Evolutionary conservation across 2,797 vertebrate genomes (phyloP), one percentile per base, ranked within the genome.

Genomic region (Chaenodraco wilsoni): DNA sequence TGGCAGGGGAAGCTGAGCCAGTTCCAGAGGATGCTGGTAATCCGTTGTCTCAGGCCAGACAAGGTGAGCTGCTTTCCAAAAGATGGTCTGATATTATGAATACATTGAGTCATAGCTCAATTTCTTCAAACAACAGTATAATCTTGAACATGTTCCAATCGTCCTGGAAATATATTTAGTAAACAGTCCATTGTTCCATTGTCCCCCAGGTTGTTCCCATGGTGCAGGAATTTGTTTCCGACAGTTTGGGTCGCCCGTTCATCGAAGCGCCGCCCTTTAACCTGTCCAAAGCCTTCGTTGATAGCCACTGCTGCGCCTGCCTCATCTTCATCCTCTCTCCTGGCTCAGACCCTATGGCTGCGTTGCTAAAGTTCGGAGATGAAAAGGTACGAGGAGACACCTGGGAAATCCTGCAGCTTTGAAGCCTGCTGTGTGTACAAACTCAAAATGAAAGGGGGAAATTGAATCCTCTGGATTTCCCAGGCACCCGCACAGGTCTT

Each of bases 181-280:
- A 27, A 27, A 27, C 4, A 5, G 27, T 27, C 27, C 27, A 27
- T 27, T 27, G 27, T 27, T 27, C 27, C 27, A 27, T 27, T 27
- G 12, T 48, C 65, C 56, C 51, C 14, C 85, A 97, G 96, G 33
- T 98, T 37, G 92, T 96, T 84, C 96, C 96, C 27, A 93, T 95
- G 95, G 86, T 97, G 63, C 96, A 96, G 77, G 95, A 97, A 65
- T 97, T 96, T 88, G 95, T 98, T 43, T 90, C 65, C 27, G 61
- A 56, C 63, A 95, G 88, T 67, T 71, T 97, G 87, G 95, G 97
- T 0, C 93, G 76, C 13, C 66, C 74, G 13, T 98, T 97, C 88
- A 96, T 98, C 19, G 96, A 97, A 79, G 94, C 94, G 0, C 96
- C 96, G 6, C 95, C 96, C 14, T 98, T 98, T 79, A 96, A 97